Evolutionary conservation across 2,888 invertebrate genomes (phyloP).

Genomic region (Anthoptus insignis): DNA sequence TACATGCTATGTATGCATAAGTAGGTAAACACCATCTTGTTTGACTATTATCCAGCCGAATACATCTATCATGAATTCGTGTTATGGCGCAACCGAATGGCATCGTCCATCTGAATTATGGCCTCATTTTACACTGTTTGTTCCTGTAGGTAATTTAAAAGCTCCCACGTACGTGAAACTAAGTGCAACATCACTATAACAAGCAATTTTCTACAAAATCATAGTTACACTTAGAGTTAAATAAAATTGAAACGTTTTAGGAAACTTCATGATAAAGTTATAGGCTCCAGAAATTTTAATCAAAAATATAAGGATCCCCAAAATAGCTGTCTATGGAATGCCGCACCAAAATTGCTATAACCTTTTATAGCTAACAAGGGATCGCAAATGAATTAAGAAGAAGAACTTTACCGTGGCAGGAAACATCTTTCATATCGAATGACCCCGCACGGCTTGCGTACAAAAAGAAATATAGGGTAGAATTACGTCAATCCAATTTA

Average conservation of each 20-base stretch:
- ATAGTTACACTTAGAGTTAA: too few relatives aligned
- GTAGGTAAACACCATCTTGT: conserved; percentile 25
- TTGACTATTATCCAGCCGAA: conserved; percentile 19
- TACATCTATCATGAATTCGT: conserved; percentile 25
- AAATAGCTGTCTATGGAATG: conserved; percentile 15
- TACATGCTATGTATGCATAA: conserved; percentile 22
- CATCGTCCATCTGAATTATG: conserved; percentile 6
- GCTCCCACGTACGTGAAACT: not conserved
- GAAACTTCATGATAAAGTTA: not conserved
- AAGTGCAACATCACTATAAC: not conserved
- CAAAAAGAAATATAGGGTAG: conserved; percentile 61
- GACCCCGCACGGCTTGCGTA: conserved; percentile 34
- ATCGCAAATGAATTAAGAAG: conserved; percentile 33
- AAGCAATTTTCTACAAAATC: too few relatives aligned
- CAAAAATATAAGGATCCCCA: conserved; percentile 13
- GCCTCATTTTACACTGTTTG: conserved; percentile 1
- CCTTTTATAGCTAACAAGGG: conserved; percentile 26
- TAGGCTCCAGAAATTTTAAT: conserved; percentile 14
- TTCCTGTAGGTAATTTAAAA: not conserved
- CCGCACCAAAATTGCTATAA: conserved; percentile 21
- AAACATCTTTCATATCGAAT: conserved; percentile 34
- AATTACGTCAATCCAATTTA: conserved; percentile 84
- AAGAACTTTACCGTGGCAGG: conserved; percentile 18
- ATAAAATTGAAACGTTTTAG: not conserved
- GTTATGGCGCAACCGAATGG: conserved; percentile 10